phyloP scores from a whole-genome alignment of 2,888 invertebrate species.

The Oxytorus armatus region DNA sequence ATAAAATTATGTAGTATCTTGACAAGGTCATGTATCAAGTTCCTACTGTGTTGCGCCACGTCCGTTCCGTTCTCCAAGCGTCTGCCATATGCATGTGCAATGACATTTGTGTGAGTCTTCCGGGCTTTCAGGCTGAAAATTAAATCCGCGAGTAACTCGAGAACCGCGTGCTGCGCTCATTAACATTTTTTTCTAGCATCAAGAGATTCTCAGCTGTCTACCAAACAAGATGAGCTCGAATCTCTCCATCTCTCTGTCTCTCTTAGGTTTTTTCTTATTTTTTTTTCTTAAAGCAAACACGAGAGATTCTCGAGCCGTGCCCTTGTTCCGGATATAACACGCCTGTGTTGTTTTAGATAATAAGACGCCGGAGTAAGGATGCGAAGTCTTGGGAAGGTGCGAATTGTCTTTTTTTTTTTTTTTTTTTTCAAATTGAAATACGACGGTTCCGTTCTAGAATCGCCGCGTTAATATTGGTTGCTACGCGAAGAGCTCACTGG shows the following conservation, averaged over 20 bases:
- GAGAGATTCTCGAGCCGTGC: conserved; percentile 37
- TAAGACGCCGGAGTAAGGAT: conserved; percentile 31
- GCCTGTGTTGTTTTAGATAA: conserved; percentile 50
- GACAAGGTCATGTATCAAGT: conserved; percentile 83
- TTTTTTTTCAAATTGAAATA: neutral
- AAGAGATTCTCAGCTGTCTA: conserved; percentile 29
- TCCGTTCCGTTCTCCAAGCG: conserved; percentile 71
- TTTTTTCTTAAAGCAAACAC: neutral
- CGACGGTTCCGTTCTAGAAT: conserved; percentile 10
- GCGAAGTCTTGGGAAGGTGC: conserved; percentile 34
- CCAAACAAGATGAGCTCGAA: conserved; percentile 6
- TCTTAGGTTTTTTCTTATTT: neutral
- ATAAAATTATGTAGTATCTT: conserved; percentile 49
- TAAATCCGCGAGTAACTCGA: conserved; percentile 55
- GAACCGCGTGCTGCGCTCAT: conserved; percentile 43
- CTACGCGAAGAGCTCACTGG: neutral
- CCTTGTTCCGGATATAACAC: conserved; percentile 63
- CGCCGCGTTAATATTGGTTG: neutral
- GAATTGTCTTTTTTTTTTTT: conserved; percentile 14
- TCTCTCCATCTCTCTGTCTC: neutral
- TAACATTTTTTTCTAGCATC: conserved; percentile 47
- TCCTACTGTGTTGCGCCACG: conserved; percentile 75
- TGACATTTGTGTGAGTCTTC: conserved; percentile 26
- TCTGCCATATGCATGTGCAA: conserved; percentile 11
- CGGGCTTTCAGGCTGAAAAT: conserved; percentile 55